Evolutionary conservation across 2,888 invertebrate species (phyloP), one percentile per base, ranked within the genome.

Genomic region (Heliconius cydno): DNA sequence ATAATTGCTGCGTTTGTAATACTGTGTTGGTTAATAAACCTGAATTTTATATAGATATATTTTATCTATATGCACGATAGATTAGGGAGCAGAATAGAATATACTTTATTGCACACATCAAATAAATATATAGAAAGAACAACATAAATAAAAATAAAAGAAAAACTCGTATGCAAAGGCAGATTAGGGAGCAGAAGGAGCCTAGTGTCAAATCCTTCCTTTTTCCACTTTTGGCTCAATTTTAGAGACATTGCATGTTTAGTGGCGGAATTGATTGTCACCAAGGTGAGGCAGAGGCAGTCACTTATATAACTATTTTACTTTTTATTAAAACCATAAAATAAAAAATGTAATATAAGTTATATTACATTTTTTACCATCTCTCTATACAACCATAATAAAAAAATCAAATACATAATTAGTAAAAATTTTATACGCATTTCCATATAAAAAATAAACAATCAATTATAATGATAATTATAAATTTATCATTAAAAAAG

Each of bases 1-100:
- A 73, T 73, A 73, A 73, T 73, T 60, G 60, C n/a, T 9, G 25
- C 28, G 72, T 34, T 28, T 13, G n/a, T 73, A 57, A 57, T 57
- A 73, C 13, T 25, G 57, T 34, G 34, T 38, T 60, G 34, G 13
- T 25, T n/a, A 52, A 72, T 22, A 57, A 52, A 52, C 9, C 30
- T 0, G n/a, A n/a, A n/a, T 3, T n/a, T 60, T 60, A 3, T 9
- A n/a, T n/a, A n/a, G n/a, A n/a, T n/a, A n/a, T 10, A 9, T 57
- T n/a, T 60, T 60, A n/a, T 60, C 41, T 41, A 41, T 0, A 5
- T 28, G 2, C 2, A 28, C 3, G 9, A 38, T 38, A 38, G 2
- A 4, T 19, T 6, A 57, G 15, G 22, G 57, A 15, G 19, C 6
- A 57, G 22, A 22, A 13, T n/a, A n/a, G n/a, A n/a, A n/a, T n/a